Conservation (phyloP, 2,113 vertebrate species). For the Rostratula benghalensis region DNA sequence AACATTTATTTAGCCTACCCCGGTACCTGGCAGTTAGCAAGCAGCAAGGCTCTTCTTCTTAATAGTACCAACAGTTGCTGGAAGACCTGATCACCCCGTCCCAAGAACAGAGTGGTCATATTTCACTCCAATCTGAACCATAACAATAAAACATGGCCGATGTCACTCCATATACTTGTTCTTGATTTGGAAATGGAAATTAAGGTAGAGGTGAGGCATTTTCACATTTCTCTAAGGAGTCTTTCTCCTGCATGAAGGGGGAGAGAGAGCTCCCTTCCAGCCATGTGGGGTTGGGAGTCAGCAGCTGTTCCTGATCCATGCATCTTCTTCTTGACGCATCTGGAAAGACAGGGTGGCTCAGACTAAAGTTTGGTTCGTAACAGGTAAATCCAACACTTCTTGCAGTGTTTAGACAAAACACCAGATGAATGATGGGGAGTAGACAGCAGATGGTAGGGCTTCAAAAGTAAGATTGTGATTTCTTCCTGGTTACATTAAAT, state of each 20-base stretch:
- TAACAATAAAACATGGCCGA: background rate
- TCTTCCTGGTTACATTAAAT: background rate
- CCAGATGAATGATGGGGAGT: background rate
- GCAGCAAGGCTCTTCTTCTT: background rate
- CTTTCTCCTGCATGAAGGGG: background rate
- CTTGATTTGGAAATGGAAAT: background rate
- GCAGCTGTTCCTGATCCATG: background rate
- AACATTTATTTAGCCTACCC: background rate
- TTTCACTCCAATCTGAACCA: background rate
- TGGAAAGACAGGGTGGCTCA: background rate
- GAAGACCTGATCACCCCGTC: background rate
- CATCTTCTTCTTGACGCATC: background rate
- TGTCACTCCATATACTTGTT: background rate
- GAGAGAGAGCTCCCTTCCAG: background rate
- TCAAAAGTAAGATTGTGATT: background rate
- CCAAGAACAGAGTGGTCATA: background rate
- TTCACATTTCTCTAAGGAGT: background rate
- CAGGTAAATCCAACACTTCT: background rate
- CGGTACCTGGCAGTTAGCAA: background rate
- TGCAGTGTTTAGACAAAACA: background rate
- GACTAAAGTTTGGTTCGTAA: background rate
- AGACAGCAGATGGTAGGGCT: background rate
- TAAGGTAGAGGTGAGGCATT: background rate
- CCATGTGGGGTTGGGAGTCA: accelerated
- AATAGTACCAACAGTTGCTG: background rate